Evolutionary conservation across 2,888 invertebrate species (phyloP).

Genomic region (Brenthis hecate): DNA sequence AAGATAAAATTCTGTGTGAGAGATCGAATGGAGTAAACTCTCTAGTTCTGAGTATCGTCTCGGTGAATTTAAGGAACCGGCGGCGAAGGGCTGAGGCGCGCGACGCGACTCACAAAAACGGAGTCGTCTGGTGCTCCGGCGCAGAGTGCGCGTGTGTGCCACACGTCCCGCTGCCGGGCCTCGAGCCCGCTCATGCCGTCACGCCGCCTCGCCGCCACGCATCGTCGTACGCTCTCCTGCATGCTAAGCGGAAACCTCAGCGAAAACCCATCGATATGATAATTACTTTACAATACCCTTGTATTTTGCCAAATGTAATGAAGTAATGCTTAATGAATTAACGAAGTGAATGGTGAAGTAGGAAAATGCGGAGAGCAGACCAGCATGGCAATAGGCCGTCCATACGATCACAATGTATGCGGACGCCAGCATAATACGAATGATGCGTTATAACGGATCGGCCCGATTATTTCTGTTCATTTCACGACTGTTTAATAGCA

Average conservation of each 20-base stretch:
- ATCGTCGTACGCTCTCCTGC: conserved; percentile 39
- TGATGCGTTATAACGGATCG: conserved; percentile 79
- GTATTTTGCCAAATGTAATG: conserved; percentile 53
- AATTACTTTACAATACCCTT: conserved; percentile 52
- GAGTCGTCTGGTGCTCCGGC: conserved; percentile 61
- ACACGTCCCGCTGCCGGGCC: conserved; percentile 8
- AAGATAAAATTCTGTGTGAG: conserved; percentile 42
- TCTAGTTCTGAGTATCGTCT: conserved; percentile 73
- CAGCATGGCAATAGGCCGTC: conserved; percentile 69
- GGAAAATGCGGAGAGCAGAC: conserved; percentile 58
- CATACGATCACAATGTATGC: conserved; percentile 55
- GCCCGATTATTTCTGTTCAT: conserved; percentile 81
- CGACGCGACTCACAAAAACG: conserved; percentile 76
- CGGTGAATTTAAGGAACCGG: conserved; percentile 64
- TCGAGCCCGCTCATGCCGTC: conserved; percentile 30
- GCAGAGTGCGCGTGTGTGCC: conserved; percentile 52
- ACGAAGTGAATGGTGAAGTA: conserved; percentile 66
- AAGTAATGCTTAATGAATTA: conserved; percentile 58
- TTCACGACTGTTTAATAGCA: conserved; percentile 82
- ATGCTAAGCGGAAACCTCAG: conserved; percentile 42
- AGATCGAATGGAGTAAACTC: conserved; percentile 52
- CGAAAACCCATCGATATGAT: conserved; percentile 47
- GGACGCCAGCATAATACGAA: conserved; percentile 76
- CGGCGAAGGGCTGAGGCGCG: conserved; percentile 62
- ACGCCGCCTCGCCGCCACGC: conserved; percentile 39